Base-by-base conservation (phyloP, 2,797 vertebrate species). In the Distichodus sexfasciatus region DNA sequence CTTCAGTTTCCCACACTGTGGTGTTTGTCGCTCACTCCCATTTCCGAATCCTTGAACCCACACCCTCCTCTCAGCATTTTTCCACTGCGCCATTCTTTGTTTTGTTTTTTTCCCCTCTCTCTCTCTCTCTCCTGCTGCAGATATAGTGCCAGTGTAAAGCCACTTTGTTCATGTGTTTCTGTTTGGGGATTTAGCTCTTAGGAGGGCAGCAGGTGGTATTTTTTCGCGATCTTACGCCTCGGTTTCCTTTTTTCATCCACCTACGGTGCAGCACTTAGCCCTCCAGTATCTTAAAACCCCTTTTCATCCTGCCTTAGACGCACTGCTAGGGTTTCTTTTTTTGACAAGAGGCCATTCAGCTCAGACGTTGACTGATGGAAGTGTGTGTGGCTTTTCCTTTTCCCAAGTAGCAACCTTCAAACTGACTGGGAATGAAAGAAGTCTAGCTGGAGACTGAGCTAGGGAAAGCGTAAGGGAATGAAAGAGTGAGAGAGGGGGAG, bases 1-100 rank as follows among this genome's bases (percentile, higher is more conserved):
- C 84, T 83, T 89, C 88, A 90, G 89, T 87, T 89, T 85, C 83
- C 73, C 75, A 4, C 53, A 57, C 81, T 84, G 78, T 81, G 70
- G 78, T 84, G 82, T 89, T 91, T 87, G 86, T 79, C 66, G 74
- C 87, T 67, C 64, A 60, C 58, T 72, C 64, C 83, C 79, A 75
- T 60, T 81, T 77, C 61, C 79, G 70, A 64, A 77, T 83, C 80
- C 81, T 85, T 87, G 84, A 81, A 78, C 65, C 72, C 78, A 74
- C 79, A 81, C 71, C 65, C 75, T 75, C 76, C 74, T 62, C 61
- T 6, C 17, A 4, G 43, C 65, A 46, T 43, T 55, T 35, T 26
- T 53, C 9, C 58, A 36, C 57, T n/a, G n/a, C n/a, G n/a, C n/a
- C n/a, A n/a, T n/a, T n/a, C n/a, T n/a, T n/a, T n/a, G n/a, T n/a